Conservation (phyloP, 2,797 vertebrate species). For the Botia almorhae region DNA sequence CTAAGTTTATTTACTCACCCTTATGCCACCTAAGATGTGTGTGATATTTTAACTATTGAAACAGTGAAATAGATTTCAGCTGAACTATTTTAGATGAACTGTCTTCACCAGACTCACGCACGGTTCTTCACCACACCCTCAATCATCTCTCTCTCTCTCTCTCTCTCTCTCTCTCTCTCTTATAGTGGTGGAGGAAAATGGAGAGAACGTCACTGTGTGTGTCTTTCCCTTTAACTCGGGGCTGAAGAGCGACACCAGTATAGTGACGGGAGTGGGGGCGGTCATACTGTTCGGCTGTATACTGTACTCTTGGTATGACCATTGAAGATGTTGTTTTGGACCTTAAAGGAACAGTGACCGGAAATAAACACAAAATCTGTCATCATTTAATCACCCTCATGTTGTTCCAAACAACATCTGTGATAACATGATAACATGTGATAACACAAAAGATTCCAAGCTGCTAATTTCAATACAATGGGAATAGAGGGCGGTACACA, state of each 20-base stretch:
- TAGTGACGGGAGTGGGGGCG: conserved; percentile 86
- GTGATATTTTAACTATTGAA: too few relatives aligned
- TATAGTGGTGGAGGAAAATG: conserved; percentile 70
- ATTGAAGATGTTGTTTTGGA: neutral
- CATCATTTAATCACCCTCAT: neutral
- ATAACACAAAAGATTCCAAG: neutral
- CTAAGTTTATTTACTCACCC: too few relatives aligned
- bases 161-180: too few relatives aligned
- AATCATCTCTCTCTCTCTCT: neutral
- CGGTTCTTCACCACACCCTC: neutral
- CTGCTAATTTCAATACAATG: neutral
- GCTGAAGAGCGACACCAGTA: conserved; percentile 83
- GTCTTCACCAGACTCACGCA: neutral
- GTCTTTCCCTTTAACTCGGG: conserved; percentile 84
- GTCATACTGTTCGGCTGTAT: conserved; percentile 88
- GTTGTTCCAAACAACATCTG: neutral
- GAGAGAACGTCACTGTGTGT: conserved; percentile 87
- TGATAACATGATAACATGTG: too few relatives aligned
- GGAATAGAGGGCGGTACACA: neutral
- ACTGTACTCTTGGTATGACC: conserved; percentile 92
- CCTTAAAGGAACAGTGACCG: neutral
- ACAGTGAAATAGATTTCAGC: too few relatives aligned
- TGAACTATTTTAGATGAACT: too few relatives aligned
- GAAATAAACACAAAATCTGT: neutral
- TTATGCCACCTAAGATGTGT: too few relatives aligned